Evolutionary conservation across 2,888 invertebrate species (phyloP), one percentile per base, ranked within the genome.

Genomic region (Macropis europaea): DNA sequence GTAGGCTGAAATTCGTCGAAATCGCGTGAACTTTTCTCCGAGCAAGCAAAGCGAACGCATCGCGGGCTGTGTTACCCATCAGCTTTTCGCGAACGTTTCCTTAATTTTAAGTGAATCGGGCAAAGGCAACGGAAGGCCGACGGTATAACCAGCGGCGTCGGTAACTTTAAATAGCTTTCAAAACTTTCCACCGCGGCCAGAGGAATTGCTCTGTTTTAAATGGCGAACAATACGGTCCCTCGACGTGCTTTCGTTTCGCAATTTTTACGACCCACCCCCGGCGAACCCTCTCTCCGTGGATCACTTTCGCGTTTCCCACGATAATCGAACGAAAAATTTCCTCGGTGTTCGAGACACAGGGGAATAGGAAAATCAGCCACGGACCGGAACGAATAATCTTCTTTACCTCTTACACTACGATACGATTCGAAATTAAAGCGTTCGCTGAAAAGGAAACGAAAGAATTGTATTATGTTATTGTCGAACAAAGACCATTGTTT

Each of bases 101-200:
- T 45, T 56, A 28, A 73, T 70, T 64, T 56, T 63, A 70, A 70
- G 57, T 63, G 57, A 70, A 63, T 40, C 48, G 62, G 9, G 15
- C 43, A 3, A 24, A 9, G 47, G 0, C 43, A 3, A 24, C n/a
- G 47, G 0, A 17, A 36, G 24, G 34, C 60, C 15, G 24, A 17
- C 19, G 54, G 17, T 50, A 54, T 53, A 64, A 60, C 60, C 34
- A 47, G 47, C 57, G 28, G n/a, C 43, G 15, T 6, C 17, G 36
- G n/a, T 30, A 66, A 71, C 38, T 73, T 73, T 73, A 64, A 73
- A 73, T 73, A 56, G 73, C 71, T 71, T 71, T 61, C 56, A 47
- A 61, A 73, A 73, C 64, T 71, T 71, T 59, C n/a, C 22, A 13
- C 28, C 26, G 19, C 34, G 15, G 34, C 26, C 4, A 28, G 32